Base-by-base conservation (phyloP, 2,797 vertebrate genomes). In the Syngnathus rostellatus region DNA sequence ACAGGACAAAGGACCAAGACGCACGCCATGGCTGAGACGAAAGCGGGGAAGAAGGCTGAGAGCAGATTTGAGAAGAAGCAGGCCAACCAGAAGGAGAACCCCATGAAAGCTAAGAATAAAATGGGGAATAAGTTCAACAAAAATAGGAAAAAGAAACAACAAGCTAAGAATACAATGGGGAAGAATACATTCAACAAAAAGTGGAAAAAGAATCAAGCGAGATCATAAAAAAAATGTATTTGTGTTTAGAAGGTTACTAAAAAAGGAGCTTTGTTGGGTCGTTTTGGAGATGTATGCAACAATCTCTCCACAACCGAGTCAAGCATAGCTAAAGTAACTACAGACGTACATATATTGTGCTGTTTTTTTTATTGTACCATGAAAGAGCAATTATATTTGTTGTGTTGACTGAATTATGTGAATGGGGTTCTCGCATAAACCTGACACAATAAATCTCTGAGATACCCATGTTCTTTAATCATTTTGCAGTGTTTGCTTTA, bases 121-220 rank as follows among this genome's bases (percentile, higher is more conserved):
- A 81, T 90, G 23, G 90, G 90, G 75, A 92, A 91, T 72, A 89
- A 82, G 77, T 90, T 91, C 73, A 86, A 54, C 74, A 86, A 54
- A 39, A 88, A 90, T 69, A 63, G 90, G 80, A 91, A 85, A 80
- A 0, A n/a, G 45, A 45, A 66, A 2, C 38, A 25, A 77, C 31
- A 81, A 37, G 76, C 71, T 39, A 88, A 81, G 45, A 78, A 80
- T 1, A 85, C 85, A 78, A 81, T 91, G 23, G 90, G 90, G 75
- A 92, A 91, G 72, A 89, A 82, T 77, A 31, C 31, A 31, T 90
- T 91, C 73, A 86, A 54, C 74, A 86, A 54, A 39, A 88, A 90
- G 70, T 64, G 90, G 80, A 91, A 85, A 80, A 0, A n/a, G 45
- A 45, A 66, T 1, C 38, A 25, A 77, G 25, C 84, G 68, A 78